These are phyloP conservation scores for Malurus alboscapulatus DNA, from an alignment of 2,113 vertebrate genomes.

Conservation along the genomic window DNA sequence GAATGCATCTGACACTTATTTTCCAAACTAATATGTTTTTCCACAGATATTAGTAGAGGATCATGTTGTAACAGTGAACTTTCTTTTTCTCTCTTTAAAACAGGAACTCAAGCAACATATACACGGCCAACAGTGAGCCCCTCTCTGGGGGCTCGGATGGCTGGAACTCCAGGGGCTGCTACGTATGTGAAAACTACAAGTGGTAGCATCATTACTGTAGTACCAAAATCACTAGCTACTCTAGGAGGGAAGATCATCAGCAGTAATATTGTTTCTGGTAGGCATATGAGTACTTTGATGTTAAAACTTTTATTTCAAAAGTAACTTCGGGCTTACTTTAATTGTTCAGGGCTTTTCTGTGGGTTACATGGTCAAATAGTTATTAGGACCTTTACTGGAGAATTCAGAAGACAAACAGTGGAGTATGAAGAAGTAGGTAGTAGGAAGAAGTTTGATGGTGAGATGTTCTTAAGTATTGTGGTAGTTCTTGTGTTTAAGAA, in stretches of 20 bases:
- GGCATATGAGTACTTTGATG: neutral
- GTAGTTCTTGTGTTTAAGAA: neutral
- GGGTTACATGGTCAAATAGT: neutral
- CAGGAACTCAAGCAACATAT: slow-evolving; percentile 88
- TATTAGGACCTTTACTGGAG: neutral
- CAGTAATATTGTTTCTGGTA: slow-evolving; percentile 96
- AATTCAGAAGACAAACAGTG: neutral
- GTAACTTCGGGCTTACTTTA: neutral
- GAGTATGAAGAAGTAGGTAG: neutral
- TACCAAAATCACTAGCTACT: slow-evolving; percentile 94
- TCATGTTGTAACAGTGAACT: neutral
- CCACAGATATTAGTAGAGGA: no score
- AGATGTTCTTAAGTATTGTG: neutral
- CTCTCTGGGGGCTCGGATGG: slow-evolving; percentile 84
- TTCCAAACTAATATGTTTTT: neutral
- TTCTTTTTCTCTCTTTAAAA: neutral
- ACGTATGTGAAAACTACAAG: slow-evolving; percentile 98
- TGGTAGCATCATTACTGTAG: slow-evolving; percentile 97
- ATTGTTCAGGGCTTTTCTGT: neutral
- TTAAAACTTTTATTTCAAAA: neutral
- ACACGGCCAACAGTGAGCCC: slow-evolving; percentile 87
- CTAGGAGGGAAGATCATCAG: slow-evolving; percentile 96
- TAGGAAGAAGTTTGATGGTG: neutral
- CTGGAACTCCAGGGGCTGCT: slow-evolving; percentile 85
- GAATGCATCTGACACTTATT: neutral